Evolutionary conservation across 1,140 invertebrate genomes (phyloP).

Genomic region (Odontomachus brunneus): DNA sequence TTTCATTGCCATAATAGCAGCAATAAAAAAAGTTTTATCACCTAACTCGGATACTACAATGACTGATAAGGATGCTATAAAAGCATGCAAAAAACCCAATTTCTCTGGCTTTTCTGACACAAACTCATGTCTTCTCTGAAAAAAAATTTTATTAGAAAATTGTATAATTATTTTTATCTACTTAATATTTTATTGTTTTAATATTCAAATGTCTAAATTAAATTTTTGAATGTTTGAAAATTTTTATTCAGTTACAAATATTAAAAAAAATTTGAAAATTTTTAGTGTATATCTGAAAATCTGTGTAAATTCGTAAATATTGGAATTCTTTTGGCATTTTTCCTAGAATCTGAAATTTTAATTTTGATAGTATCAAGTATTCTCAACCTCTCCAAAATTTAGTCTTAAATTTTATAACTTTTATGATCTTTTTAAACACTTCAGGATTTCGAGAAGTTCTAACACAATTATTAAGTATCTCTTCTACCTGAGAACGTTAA

Average conservation of each 20-base stretch:
- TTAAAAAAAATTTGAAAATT: background rate
- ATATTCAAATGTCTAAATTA: too few species aligned
- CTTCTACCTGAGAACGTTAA: background rate
- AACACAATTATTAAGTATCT: too few species aligned
- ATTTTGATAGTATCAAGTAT: too few species aligned
- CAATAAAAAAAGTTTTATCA: conserved; percentile 99
- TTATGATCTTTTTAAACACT: background rate
- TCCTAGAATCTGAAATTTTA: background rate
- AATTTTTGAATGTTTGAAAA: background rate
- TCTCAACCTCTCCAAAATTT: too few species aligned
- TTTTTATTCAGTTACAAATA: background rate
- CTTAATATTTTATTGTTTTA: too few species aligned
- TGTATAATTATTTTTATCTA: too few species aligned
- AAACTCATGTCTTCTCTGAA: background rate
- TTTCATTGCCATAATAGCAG: conserved; percentile 99
- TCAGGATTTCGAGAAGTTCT: too few species aligned
- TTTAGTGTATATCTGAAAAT: conserved; percentile 17
- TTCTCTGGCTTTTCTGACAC: conserved; percentile 69
- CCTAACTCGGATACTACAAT: conserved; percentile 99
- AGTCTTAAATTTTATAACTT: too few species aligned
- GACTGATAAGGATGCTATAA: conserved; percentile 97
- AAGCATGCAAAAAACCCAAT: conserved; percentile 96
- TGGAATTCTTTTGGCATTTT: background rate
- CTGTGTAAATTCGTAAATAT: background rate
- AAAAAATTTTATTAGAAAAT: conserved; percentile 6